Conservation (phyloP, 2,113 vertebrate genomes). For the Strix uralensis region DNA sequence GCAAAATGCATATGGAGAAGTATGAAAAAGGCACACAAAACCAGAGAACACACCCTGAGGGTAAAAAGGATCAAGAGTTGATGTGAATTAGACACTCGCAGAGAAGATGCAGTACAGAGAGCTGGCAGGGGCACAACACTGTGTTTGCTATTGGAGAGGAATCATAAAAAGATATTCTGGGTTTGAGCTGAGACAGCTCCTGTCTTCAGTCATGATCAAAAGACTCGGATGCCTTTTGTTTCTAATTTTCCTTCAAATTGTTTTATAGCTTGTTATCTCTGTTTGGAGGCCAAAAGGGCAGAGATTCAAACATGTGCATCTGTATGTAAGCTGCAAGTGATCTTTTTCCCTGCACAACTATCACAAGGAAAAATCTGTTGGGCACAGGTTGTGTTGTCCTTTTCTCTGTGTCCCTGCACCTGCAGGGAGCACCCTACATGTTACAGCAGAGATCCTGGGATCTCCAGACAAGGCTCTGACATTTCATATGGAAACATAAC, state of each 20-base stretch:
- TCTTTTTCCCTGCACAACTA: not conserved
- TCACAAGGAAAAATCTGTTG: not conserved
- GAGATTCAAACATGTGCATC: not conserved
- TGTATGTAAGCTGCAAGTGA: not conserved
- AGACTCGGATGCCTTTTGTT: constrained; percentile 21
- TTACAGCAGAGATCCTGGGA: not conserved
- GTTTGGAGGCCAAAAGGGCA: constrained; percentile 8
- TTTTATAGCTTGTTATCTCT: not conserved
- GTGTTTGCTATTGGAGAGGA: not conserved
- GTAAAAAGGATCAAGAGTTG: not conserved
- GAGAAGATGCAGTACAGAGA: not conserved
- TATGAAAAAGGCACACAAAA: not conserved
- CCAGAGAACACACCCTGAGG: not conserved
- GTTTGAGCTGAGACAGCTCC: not conserved
- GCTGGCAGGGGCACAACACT: not conserved
- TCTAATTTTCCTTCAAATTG: not conserved
- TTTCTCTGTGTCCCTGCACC: not conserved
- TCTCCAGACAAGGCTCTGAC: not conserved
- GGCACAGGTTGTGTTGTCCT: not conserved
- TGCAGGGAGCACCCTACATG: rapidly evolving
- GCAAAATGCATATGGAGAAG: not conserved
- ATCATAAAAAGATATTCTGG: not conserved
- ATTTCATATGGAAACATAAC: not conserved
- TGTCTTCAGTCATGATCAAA: constrained; percentile 14
- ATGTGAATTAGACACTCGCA: not conserved